Evolutionary conservation across 2,113 vertebrate genomes (phyloP).

Genomic region (Aviceda subcristata): DNA sequence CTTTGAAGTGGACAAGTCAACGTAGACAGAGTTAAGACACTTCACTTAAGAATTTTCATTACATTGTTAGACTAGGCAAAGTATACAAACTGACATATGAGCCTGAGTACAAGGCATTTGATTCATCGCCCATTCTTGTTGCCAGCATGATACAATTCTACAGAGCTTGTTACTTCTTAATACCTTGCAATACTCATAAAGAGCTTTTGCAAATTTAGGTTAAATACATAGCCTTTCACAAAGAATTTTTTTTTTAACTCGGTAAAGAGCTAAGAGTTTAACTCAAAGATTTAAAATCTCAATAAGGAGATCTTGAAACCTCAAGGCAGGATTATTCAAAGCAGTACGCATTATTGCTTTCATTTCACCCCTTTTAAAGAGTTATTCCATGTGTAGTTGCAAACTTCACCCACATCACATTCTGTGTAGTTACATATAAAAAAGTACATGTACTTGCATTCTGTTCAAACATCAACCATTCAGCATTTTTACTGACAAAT

Average conservation of each 20-base stretch:
- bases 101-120: neutral
- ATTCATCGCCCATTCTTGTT: neutral
- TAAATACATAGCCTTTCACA: neutral
- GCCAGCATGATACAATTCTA: neutral
- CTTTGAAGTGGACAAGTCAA: neutral
- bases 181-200: neutral
- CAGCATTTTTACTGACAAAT: neutral
- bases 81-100: neutral
- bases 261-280: neutral
- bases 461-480: neutral
- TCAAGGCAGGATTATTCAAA: neutral
- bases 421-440: neutral
- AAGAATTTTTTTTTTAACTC: neutral
- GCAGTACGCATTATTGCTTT: neutral
- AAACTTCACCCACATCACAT: neutral
- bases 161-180: neutral
- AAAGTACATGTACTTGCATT: neutral
- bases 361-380: neutral
- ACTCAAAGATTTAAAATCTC: neutral
- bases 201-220: neutral
- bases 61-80: neutral
- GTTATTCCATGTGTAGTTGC: neutral
- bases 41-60: neutral
- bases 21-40: neutral
- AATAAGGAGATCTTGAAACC: neutral